Base-by-base conservation (phyloP, 2,113 vertebrate species). In the Nestor notabilis region DNA sequence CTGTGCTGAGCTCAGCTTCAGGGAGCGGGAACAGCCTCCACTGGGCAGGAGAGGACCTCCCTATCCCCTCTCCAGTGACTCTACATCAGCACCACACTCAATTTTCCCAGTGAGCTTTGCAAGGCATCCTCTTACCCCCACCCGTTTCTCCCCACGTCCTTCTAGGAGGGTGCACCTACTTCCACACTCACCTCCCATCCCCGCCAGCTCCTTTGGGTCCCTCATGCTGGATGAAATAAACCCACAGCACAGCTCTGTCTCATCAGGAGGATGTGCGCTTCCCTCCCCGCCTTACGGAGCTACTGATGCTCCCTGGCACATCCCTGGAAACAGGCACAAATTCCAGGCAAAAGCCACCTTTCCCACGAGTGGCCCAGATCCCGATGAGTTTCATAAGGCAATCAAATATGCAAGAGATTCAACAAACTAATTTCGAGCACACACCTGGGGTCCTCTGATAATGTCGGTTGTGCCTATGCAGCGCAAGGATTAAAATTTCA, bases 381-480 rank as follows among this genome's bases (percentile, higher is more conserved):
- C 66, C 18, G 17, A 90, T 80, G 74, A 94, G 92, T 97, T 95
- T 91, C 89, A 94, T 39, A 91, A 95, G 98, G 97, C 97, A 98
- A 99, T 99, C 98, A 98, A 98, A 98, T 98, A 98, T 98, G 98
- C 98, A 98, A 98, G 92, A 98, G 98, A 98, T 98, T 97, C 98
- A 98, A 98, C 98, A 97, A 98, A 97, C 95, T 95, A 89, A 90
- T 98, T 98, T 97, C 94, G 93, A 96, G 95, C 93, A 94, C 97
- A 98, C 98, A 99, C 98, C 98, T 99, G 99, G 98, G 98, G 98
- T 98, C 98, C 97, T 95, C 80, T 97, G 98, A 98, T 98, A 98
- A 98, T 96, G 95, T 97, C 96, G 79, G 93, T 29, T 71, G 91
- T 55, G 87, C 96, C 95, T 96, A 31, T 56, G 89, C 84, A 87